A percentile compares a stretch with the other conserved stretches of the same genome.
phyloP scores from a whole-genome alignment of 1,140 invertebrate genomes.

The Cotesia vestalis region DNA sequence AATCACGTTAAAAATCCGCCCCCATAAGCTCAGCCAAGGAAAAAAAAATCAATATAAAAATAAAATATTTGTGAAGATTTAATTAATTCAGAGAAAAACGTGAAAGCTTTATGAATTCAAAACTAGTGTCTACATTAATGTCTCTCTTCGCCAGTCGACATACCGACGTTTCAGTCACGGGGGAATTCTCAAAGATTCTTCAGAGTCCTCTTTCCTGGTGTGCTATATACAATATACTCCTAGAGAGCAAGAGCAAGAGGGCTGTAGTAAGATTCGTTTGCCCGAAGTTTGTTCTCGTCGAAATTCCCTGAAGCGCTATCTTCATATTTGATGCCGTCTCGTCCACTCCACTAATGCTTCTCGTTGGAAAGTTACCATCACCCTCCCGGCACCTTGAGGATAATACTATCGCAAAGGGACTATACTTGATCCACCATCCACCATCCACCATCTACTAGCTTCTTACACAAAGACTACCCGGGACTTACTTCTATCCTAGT shows the following conservation, averaged over 20 bases:
- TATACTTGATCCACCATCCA: constrained; percentile 14
- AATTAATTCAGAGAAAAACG: neutral
- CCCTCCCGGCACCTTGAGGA: constrained; percentile 37
- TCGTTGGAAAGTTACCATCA: constrained; percentile 54
- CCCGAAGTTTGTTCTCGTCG: constrained; percentile 46
- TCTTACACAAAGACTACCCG: neutral
- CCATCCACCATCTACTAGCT: neutral
- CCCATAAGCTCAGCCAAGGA: too few relatives aligned
- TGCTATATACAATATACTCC: too few relatives aligned
- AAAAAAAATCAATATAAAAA: too few relatives aligned
- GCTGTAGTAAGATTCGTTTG: constrained; percentile 12
- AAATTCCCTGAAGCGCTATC: constrained; percentile 56
- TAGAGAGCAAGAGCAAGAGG: constrained; percentile 1
- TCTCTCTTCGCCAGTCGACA: constrained; percentile 6
- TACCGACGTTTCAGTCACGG: constrained; percentile 10
- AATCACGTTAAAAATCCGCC: too few relatives aligned
- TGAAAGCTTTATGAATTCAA: constrained; percentile 18
- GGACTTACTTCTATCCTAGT: too few relatives aligned
- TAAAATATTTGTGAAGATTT: too few relatives aligned
- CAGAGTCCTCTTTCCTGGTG: too few relatives aligned
- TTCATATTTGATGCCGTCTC: constrained; percentile 58
- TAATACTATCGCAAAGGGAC: constrained; percentile 35
- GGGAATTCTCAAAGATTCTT: constrained; percentile 20
- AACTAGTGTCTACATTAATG: constrained; percentile 10
- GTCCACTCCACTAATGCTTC: constrained; percentile 55